Conservation (phyloP, 2,113 vertebrate genomes). For the Tautogolabrus adspersus region DNA sequence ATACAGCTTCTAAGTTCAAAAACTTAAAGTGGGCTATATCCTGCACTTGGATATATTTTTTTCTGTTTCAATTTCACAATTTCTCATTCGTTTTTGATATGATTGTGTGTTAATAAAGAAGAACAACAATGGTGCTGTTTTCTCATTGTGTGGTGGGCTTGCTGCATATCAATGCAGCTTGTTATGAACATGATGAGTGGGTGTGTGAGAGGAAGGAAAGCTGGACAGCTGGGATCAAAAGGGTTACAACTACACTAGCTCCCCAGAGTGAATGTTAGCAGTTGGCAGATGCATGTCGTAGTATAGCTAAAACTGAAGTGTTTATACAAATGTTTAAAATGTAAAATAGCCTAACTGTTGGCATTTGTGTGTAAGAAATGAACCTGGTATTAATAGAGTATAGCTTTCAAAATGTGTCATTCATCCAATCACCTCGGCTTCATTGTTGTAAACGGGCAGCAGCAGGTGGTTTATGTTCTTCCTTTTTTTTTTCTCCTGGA, state of each 20-base stretch:
- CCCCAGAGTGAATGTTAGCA: conserved; percentile 47
- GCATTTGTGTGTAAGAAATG: not conserved
- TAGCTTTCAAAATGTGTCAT: no score
- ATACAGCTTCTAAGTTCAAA: no score
- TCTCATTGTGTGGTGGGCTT: not conserved
- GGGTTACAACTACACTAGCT: conserved; percentile 60
- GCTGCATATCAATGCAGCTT: conserved; percentile 40
- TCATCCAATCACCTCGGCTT: not conserved
- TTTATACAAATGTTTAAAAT: not conserved
- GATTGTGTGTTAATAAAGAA: not conserved
- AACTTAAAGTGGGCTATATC: no score
- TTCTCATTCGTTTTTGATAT: not conserved
- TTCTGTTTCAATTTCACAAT: not conserved
- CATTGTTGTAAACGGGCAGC: conserved; percentile 39
- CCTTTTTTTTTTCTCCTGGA: conserved; percentile 48
- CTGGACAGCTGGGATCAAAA: conserved; percentile 53
- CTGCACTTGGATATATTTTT: not conserved
- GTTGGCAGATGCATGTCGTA: conserved; percentile 66
- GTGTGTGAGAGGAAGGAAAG: conserved; percentile 62
- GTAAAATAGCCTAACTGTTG: not conserved
- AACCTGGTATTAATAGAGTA: not conserved
- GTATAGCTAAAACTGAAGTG: conserved; percentile 35
- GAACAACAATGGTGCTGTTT: not conserved
- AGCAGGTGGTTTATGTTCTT: conserved; percentile 56
- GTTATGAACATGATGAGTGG: conserved; percentile 64